phyloP scores from a whole-genome alignment of 2,797 vertebrate species.

The Fratercula arctica region DNA sequence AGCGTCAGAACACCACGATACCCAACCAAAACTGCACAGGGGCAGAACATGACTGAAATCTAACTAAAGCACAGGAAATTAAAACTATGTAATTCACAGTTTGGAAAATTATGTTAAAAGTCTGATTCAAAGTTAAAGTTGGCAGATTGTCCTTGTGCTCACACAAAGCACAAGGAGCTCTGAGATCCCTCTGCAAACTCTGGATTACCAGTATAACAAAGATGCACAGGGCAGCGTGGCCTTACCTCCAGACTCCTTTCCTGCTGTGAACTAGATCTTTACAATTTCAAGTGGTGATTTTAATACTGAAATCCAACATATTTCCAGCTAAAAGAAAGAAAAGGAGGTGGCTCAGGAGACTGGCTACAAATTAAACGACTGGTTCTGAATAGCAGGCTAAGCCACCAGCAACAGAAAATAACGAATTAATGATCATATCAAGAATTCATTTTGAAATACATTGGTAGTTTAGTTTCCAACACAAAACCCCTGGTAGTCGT shows the following conservation, averaged over 20 bases:
- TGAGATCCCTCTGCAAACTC: background rate
- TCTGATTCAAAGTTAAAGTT: background rate
- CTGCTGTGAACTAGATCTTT: slow-evolving; percentile 6
- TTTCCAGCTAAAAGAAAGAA: slow-evolving; percentile 17
- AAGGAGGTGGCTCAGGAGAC: background rate
- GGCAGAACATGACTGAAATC: background rate
- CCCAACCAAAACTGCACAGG: background rate
- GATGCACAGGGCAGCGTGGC: background rate
- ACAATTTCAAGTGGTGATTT: background rate
- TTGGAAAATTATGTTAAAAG: background rate
- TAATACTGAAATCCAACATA: background rate
- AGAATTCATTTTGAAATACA: background rate
- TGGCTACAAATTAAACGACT: background rate
- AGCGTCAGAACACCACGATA: background rate
- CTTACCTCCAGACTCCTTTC: background rate
- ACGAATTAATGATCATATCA: background rate
- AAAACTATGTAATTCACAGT: background rate
- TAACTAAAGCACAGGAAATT: background rate
- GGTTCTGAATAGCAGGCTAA: background rate
- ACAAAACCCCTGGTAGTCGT: background rate
- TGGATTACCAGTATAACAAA: background rate
- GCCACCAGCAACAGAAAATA: background rate
- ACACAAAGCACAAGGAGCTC: background rate
- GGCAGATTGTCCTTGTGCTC: background rate
- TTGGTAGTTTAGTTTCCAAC: background rate